Conservation (phyloP, 2,888 invertebrate genomes). For the Dermolepida albohirtum region DNA sequence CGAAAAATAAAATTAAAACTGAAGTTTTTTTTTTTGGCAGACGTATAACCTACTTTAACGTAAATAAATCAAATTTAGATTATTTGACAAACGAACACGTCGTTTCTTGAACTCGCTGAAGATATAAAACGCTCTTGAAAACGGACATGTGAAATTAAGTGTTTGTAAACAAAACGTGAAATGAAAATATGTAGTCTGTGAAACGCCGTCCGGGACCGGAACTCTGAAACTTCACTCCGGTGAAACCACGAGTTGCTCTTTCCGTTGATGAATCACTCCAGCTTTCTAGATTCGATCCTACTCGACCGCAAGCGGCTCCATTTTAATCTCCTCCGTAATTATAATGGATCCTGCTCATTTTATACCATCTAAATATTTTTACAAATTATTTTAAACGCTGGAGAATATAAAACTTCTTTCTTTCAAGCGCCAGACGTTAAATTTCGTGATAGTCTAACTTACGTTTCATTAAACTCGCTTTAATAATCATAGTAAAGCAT, state of each 20-base stretch:
- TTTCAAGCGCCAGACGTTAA: too few relatives aligned
- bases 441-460: too few relatives aligned
- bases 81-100: too few relatives aligned
- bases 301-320: slow-evolving; percentile 44
- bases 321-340: slow-evolving; percentile 49
- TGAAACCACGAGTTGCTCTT: slow-evolving; percentile 57
- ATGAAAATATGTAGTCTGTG: slow-evolving; percentile 30
- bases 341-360: slow-evolving; percentile 44
- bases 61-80: too few relatives aligned
- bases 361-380: slow-evolving; percentile 39
- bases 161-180: slow-evolving; percentile 37
- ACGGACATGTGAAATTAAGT: slow-evolving; percentile 31
- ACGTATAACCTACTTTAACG: background rate
- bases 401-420: too few relatives aligned
- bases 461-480: too few relatives aligned
- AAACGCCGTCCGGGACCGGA: slow-evolving; percentile 19
- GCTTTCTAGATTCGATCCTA: slow-evolving; percentile 54
- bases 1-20: background rate
- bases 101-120: too few relatives aligned
- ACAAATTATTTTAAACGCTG: slow-evolving; percentile 20
- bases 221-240: slow-evolving; percentile 36
- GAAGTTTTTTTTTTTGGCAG: slow-evolving; percentile 5
- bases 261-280: slow-evolving; percentile 56
- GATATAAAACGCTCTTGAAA: slow-evolving; percentile 2
- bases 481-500: too few relatives aligned